Evolutionary conservation across 2,113 vertebrate genomes (phyloP).

Genomic region (Sus scrofa): T2T-Sscrofa CM000819.6:69073001-69073500

Average conservation of each 20-base stretch:
- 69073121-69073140: neutral
- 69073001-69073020: neutral
- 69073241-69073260: neutral
- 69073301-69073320: neutral
- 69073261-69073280: neutral
- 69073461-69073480: neutral
- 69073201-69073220: neutral
- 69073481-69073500: slow-evolving; percentile 62
- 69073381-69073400: slow-evolving; percentile 3
- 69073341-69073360: slow-evolving; percentile 17
- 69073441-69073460: slow-evolving; percentile 45
- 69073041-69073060: neutral
- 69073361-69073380: neutral
- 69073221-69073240: neutral
- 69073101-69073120: neutral
- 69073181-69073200: neutral
- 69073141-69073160: neutral
- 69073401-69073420: neutral
- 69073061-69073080: neutral
- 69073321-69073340: neutral
- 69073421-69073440: neutral
- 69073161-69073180: neutral
- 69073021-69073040: neutral
- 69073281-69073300: neutral
- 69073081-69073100: neutral